A percentile compares a stretch with the other conserved stretches of the same genome.
Evolutionary conservation across 1,140 invertebrate genomes (phyloP).

Genomic region (Zophobas atratus): DNA sequence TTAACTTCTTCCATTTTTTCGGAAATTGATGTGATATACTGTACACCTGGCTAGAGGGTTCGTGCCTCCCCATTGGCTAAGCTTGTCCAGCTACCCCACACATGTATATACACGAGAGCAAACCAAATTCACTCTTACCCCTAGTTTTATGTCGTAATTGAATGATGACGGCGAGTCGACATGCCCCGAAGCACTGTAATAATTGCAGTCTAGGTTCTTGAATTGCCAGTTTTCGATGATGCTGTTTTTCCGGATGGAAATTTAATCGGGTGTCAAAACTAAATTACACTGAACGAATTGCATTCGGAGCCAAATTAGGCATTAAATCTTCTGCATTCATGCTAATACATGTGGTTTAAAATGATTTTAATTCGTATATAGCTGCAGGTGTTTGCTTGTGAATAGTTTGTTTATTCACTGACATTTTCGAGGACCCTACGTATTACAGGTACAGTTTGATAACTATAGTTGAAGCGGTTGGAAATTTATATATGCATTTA

Average conservation of each 20-base stretch:
- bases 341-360: no score
- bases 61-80: constrained; percentile 19
- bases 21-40: constrained; percentile 8
- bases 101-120: neutral
- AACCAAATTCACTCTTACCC: constrained; percentile 15
- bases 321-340: no score
- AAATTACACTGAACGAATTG: neutral
- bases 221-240: constrained; percentile 8
- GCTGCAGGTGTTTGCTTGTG: no score
- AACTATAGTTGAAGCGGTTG: no score
- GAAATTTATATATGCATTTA: no score
- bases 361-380: no score
- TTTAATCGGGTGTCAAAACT: neutral
- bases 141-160: constrained; percentile 31
- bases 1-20: constrained; percentile 8
- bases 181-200: constrained; percentile 11
- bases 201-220: constrained; percentile 17
- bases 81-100: neutral
- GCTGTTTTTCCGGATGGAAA: constrained; percentile 13
- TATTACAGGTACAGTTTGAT: no score
- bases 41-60: constrained; percentile 15
- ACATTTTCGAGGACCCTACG: no score
- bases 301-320: neutral
- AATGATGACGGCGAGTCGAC: constrained; percentile 32
- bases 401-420: no score